Percentiles rank a stretch among this genome's conserved stretches.
Evolutionary conservation across 2,888 invertebrate genomes (phyloP).

Genomic region (Parascotia fuliginaria): DNA sequence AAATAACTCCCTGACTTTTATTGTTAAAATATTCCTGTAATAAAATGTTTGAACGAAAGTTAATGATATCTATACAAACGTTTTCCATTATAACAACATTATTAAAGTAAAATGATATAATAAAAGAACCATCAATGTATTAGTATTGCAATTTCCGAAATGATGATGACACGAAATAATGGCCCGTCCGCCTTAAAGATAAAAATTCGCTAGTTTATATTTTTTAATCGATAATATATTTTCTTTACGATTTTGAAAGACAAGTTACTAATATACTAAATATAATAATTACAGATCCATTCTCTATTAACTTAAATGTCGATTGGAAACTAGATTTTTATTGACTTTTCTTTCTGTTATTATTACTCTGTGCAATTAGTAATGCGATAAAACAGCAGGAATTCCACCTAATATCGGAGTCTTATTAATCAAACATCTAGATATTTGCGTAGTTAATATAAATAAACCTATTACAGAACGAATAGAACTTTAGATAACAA

Average conservation of each 20-base stretch:
- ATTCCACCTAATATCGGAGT: conserved; percentile 29
- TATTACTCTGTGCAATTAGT: conserved; percentile 50
- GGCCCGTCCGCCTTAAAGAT: conserved; percentile 14
- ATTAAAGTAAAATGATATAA: background rate
- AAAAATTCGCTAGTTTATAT: conserved; percentile 12
- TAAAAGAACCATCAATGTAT: conserved; percentile 11
- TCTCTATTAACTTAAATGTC: conserved; percentile 38
- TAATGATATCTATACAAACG: conserved; percentile 14
- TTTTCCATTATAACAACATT: conserved; percentile 10
- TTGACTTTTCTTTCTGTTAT: conserved; percentile 51
- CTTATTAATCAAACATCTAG: conserved; percentile 30
- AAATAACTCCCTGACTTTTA: conserved; percentile 10
- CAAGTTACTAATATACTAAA: conserved; percentile 37
- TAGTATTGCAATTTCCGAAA: conserved; percentile 14
- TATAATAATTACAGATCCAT: conserved; percentile 39
- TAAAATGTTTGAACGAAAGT: conserved; percentile 7
- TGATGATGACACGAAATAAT: conserved; percentile 16
- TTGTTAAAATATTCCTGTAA: conserved; percentile 23
- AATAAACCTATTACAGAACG: conserved; percentile 19
- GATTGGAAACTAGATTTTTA: conserved; percentile 52
- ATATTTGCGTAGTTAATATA: conserved; percentile 24
- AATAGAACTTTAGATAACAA: conserved; percentile 13
- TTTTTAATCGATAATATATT: conserved; percentile 19
- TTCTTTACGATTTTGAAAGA: conserved; percentile 13
- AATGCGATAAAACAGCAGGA: conserved; percentile 44